Conservation (phyloP, 2,888 invertebrate species). For the Cerceris rybyensis region DNA sequence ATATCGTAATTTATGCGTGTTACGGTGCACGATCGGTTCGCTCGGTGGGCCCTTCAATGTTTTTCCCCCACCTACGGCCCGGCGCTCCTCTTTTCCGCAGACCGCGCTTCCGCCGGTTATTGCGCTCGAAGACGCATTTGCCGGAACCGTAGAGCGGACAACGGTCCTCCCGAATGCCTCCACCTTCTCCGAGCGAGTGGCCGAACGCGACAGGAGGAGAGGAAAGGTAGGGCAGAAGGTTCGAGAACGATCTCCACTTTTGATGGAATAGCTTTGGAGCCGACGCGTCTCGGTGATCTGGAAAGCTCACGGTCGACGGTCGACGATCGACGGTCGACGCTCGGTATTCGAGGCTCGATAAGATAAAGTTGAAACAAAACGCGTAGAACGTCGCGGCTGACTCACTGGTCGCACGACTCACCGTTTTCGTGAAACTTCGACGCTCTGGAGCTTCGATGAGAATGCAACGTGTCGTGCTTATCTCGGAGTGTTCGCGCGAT, state of each 20-base stretch:
- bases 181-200: background rate
- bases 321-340: conserved; percentile 12
- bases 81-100: background rate
- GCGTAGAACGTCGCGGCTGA: conserved; percentile 32
- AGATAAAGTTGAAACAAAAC: conserved; percentile 35
- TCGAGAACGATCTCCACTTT: conserved; percentile 4
- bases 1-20: conserved; percentile 81
- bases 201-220: background rate
- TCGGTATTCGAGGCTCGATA: conserved; percentile 34
- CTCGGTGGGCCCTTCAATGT: conserved; percentile 55
- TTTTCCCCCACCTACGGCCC: background rate
- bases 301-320: conserved; percentile 19
- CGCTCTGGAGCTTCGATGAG: background rate
- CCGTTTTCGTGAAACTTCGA: background rate
- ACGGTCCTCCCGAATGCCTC: background rate
- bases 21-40: conserved; percentile 73
- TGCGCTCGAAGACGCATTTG: background rate
- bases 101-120: background rate
- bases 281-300: conserved; percentile 48
- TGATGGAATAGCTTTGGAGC: conserved; percentile 7
- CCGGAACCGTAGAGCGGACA: background rate
- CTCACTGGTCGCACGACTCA: conserved; percentile 21
- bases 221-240: background rate
- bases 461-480: background rate
- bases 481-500: too few species aligned